Conservation (phyloP, 2,888 invertebrate species). For the Brenthis hecate region DNA sequence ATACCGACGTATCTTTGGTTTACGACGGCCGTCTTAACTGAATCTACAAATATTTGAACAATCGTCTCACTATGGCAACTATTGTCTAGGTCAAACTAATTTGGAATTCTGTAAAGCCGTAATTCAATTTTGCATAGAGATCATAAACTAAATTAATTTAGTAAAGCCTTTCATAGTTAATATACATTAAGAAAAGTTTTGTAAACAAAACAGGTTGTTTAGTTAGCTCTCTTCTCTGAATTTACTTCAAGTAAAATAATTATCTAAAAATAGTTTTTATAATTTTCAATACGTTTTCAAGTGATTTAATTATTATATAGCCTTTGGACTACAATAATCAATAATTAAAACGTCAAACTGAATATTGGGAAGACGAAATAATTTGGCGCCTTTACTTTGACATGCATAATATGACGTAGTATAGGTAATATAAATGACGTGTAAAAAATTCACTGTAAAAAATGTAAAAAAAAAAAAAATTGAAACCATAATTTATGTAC, state of each 20-base stretch:
- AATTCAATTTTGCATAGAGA: slow-evolving; percentile 73
- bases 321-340: too few relatives aligned
- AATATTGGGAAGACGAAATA: too few relatives aligned
- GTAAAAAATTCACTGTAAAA: too few relatives aligned
- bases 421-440: too few relatives aligned
- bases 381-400: too few relatives aligned
- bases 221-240: neutral
- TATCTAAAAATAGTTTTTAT: neutral
- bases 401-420: too few relatives aligned
- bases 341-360: too few relatives aligned
- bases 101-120: slow-evolving; percentile 62
- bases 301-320: too few relatives aligned
- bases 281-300: too few relatives aligned
- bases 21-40: slow-evolving; percentile 66
- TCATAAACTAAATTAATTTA: slow-evolving; percentile 61
- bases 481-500: too few relatives aligned
- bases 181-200: slow-evolving; percentile 1
- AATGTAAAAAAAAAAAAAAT: too few relatives aligned
- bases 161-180: slow-evolving; percentile 54
- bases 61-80: slow-evolving; percentile 57
- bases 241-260: neutral
- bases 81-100: slow-evolving; percentile 80
- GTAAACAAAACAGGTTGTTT: neutral
- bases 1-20: slow-evolving; percentile 76
- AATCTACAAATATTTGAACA: slow-evolving; percentile 77